Evolutionary conservation across 2,113 vertebrate species (phyloP), one percentile per base, ranked within the genome.

Genomic region (Xyliphius kryptos): DNA sequence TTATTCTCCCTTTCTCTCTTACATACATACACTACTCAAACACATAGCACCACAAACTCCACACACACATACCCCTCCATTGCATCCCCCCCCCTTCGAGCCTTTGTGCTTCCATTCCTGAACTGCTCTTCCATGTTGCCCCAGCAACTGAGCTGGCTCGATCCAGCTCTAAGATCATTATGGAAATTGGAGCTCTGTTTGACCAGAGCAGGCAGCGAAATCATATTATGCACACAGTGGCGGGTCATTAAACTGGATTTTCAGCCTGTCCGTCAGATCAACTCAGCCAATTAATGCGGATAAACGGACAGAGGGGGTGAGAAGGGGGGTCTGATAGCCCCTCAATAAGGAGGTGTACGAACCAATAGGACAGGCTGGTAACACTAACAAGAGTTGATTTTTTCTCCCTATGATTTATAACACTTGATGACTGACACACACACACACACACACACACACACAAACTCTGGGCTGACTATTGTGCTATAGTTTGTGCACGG

Each of bases 231-330:
- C 67, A 66, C 72, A 74, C 86, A 74, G 79, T 88, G 77, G 82
- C 85, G 83, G 84, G 79, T 89, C 82, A 87, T 90, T 89, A 89
- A 85, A 90, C 87, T 84, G 82, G 85, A 87, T 87, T 86, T 86
- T 86, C 82, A 70, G 86, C 82, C 84, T 87, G 81, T 84, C 86
- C 78, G 81, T 82, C 82, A 82, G 87, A 86, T 83, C 74, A 74
- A 84, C 72, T 76, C 79, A 69, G 80, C 88, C 85, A 87, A 87
- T 84, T 85, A 89, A 89, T 81, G 73, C 77, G 72, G 81, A 82
- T 79, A 80, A 77, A 80, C 75, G 43, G 63, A 70, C 71, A 66
- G 32, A 2, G 19, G 69, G 70, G 49, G n/a, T n/a, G 13, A 3
- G 41, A 10, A n/a, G 38, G 55, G 48, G 41, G n/a, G 36, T 13